A percentile compares a stretch with the other conserved stretches of the same genome.
Conservation (phyloP, 2,113 vertebrate genomes). For the Tylochromis polylepis region DNA sequence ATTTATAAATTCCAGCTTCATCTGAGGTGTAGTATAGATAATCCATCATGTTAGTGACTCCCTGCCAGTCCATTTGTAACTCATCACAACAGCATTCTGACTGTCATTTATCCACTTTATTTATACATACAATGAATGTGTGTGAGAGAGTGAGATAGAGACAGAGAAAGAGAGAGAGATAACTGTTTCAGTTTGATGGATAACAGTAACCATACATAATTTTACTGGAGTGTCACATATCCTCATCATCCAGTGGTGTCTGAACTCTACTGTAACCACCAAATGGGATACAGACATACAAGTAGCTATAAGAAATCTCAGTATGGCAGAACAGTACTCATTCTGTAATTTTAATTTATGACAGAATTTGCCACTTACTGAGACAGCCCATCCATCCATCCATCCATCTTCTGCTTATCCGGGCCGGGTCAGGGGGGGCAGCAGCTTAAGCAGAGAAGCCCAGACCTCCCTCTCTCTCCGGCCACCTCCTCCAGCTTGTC, state of each 20-base stretch:
- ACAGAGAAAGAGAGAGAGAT: background rate
- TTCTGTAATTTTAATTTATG: no score
- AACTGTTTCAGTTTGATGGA: background rate
- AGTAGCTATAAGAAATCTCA: no score
- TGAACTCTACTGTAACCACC: background rate
- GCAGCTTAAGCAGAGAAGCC: no score
- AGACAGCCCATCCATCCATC: no score
- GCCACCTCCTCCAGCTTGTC: no score
- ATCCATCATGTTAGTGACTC: slow-evolving; percentile 2
- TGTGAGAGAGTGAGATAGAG: background rate
- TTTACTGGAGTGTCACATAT: background rate
- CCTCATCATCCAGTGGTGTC: background rate
- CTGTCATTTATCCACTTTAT: background rate
- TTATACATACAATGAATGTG: background rate
- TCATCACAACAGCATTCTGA: background rate
- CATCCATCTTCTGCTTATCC: no score
- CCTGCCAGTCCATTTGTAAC: background rate
- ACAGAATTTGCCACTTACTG: no score
- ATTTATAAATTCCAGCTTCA: background rate
- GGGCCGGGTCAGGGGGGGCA: no score
- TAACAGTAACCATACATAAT: background rate
- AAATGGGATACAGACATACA: background rate
- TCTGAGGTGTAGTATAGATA: background rate
- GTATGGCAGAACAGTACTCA: no score
- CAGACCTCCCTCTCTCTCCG: no score